Conservation (phyloP, 2,113 vertebrate species). For the Cercopithecus mona region DNA sequence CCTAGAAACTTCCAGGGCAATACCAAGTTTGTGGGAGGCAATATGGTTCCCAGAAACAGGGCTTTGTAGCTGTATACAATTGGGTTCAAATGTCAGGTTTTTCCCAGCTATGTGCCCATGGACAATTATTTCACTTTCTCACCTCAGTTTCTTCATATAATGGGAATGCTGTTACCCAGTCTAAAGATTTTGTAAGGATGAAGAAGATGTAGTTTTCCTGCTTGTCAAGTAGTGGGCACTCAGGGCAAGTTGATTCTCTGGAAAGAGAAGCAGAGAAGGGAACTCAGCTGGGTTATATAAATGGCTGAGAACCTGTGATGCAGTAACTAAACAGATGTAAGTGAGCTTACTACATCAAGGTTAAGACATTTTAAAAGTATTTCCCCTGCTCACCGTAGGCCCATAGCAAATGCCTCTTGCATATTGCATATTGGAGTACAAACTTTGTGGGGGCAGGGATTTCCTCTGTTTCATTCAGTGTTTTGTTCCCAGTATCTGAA, state of each 20-base stretch:
- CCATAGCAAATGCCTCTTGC: not conserved
- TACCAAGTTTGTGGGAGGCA: not conserved
- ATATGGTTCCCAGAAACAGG: not conserved
- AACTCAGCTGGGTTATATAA: not conserved
- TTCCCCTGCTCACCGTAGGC: not conserved
- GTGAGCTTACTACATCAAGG: not conserved
- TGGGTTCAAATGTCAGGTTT: not conserved
- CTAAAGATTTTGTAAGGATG: not conserved
- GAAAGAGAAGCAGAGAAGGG: not conserved
- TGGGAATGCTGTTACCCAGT: not conserved
- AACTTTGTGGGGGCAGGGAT: not conserved
- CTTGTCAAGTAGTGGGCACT: constrained; percentile 12
- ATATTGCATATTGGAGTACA: not conserved
- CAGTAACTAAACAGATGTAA: not conserved
- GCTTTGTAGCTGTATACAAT: not conserved
- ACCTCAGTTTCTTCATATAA: not conserved
- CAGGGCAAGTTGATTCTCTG: not conserved
- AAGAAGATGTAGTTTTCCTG: not conserved
- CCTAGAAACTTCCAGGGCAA: not conserved
- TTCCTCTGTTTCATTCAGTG: not conserved
- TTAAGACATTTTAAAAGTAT: not conserved
- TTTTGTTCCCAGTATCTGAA: not conserved
- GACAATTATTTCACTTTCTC: not conserved
- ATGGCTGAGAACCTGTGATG: not conserved
- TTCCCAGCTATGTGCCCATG: not conserved